Conservation (phyloP, 2,113 vertebrate species). For the Nycticryphes semicollaris region DNA sequence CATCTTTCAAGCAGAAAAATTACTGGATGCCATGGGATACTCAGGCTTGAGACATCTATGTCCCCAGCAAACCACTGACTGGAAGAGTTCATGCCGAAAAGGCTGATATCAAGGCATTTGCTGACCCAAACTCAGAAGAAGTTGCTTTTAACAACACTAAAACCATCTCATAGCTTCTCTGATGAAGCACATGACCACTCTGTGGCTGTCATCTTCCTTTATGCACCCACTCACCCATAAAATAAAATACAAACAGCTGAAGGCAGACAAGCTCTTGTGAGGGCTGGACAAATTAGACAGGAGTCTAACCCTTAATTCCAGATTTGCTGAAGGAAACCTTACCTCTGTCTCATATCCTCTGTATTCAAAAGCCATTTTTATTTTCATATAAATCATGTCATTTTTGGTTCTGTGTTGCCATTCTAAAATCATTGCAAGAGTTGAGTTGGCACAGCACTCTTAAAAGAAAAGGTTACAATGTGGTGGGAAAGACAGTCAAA, state of each 20-base stretch:
- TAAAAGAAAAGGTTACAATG: background rate
- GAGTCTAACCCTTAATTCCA: background rate
- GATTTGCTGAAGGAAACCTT: conserved; percentile 40
- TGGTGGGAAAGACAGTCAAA: background rate
- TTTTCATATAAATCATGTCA: conserved; percentile 1
- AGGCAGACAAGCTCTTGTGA: background rate
- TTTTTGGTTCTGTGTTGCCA: background rate
- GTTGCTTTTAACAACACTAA: background rate
- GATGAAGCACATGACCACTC: background rate
- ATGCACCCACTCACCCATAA: conserved; percentile 11
- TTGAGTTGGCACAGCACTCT: background rate
- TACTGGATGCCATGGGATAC: background rate
- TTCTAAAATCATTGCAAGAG: background rate
- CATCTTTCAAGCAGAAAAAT: background rate
- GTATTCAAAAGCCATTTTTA: conserved; percentile 23
- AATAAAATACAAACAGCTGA: conserved; percentile 12
- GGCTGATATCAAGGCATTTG: background rate
- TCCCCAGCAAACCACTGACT: background rate
- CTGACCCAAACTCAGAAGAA: background rate
- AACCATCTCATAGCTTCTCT: background rate
- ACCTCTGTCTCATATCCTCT: conserved; percentile 44
- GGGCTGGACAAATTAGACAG: background rate
- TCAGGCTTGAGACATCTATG: background rate
- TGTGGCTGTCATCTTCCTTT: background rate
- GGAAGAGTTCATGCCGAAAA: background rate